Percentiles rank a stretch among this genome's conserved stretches.
Conservation (phyloP, 1,140 invertebrate species). For the Lepeophtheirus salmonis region DNA sequence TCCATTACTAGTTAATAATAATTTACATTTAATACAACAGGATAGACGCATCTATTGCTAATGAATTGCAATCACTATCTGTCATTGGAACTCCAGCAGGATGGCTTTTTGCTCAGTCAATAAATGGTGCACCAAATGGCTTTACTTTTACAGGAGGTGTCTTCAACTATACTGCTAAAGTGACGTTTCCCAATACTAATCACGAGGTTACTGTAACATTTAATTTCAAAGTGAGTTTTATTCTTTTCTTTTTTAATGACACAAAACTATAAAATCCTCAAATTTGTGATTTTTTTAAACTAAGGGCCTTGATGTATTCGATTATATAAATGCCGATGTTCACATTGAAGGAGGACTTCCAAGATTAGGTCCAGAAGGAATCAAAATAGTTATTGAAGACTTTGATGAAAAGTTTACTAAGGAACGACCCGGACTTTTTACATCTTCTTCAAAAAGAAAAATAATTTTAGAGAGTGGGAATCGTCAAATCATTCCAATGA, state of each 20-base stretch:
- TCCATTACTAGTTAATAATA: too few species aligned
- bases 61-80: constrained; percentile 53
- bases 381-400: constrained; percentile 49
- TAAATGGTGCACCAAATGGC: constrained; percentile 53
- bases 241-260: too few species aligned
- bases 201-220: constrained; percentile 52
- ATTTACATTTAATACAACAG: too few species aligned
- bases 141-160: constrained; percentile 58
- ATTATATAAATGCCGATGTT: constrained; percentile 57
- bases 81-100: constrained; percentile 59
- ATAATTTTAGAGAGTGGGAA: not conserved
- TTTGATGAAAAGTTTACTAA: constrained; percentile 61
- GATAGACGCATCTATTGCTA: constrained; percentile 30
- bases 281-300: not conserved
- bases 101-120: constrained; percentile 73
- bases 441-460: constrained; percentile 4
- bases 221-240: constrained; percentile 36
- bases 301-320: constrained; percentile 68
- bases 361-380: constrained; percentile 33
- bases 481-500: not conserved
- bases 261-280: not conserved
- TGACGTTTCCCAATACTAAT: constrained; percentile 47
- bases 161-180: constrained; percentile 56
- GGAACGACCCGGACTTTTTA: constrained; percentile 35
- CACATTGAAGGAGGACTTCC: constrained; percentile 59